Base-by-base conservation (phyloP, 2,888 invertebrate genomes). In the Oscheius sp. region DNA sequence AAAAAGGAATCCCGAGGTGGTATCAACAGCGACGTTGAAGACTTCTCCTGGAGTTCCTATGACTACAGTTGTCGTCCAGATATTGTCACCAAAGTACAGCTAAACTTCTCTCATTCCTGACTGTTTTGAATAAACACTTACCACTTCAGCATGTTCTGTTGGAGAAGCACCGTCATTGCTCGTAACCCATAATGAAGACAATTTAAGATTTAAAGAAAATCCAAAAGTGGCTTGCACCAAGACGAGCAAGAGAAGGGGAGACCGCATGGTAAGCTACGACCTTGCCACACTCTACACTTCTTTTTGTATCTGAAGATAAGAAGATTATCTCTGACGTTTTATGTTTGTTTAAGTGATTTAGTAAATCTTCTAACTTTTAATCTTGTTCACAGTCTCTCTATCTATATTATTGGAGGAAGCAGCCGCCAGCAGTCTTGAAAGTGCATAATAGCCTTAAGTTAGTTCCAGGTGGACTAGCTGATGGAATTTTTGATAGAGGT, bases 1-100 rank as follows among this genome's bases (percentile, higher is more conserved):
- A 5, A 17, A 57, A 15, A 57, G 37, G 1, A 57, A 12, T 10
- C 37, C 34, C 1, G 37, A 34, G 12, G 34, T 57, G 1, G 37
- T 34, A 20, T 57, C 57, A 57, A 57, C 23, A 20, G 37, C 57
- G 20, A 53, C 42, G 37, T 25, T 29, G 42, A 66, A 66, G 12
- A 29, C 17, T 20, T 39, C 23, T 27, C 57, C 57, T 20, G 65
- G 50, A 12, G 65, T 48, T 27, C 66, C 66, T n/a, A 66, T 45
- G 10, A 31, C 46, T 1, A 65, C 46, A 29, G 27, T 50, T 6
- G 50, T 50, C 2, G 39, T 39, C 65, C 65, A 65, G 45, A 57
- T 8, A 27, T 57, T 34, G 25, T 57, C 37, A 17, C 23, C 23
- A 5, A 37, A 20, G 2, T 34, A 20, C 5, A 57, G 37, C 37